These are phyloP conservation scores for Ptilodon capucinus DNA, from an alignment of 2,888 invertebrate species.

Conservation along the genomic window DNA sequence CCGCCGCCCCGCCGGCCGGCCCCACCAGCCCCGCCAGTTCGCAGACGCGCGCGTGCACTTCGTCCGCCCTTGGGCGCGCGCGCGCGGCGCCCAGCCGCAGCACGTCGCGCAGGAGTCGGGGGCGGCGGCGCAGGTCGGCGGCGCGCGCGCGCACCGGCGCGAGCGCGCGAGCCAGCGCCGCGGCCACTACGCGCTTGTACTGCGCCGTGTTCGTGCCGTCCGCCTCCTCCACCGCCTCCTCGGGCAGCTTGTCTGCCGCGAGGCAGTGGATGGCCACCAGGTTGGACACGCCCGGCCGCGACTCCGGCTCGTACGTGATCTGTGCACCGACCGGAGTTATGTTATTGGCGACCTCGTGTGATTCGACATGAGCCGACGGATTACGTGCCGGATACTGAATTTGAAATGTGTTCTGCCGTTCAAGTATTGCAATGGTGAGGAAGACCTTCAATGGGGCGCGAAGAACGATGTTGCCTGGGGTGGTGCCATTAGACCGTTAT, in stretches of 20 bases:
- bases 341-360: neutral
- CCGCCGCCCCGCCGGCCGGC: slow-evolving; percentile 5
- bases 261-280: slow-evolving; percentile 83
- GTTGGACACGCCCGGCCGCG: slow-evolving; percentile 92
- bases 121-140: slow-evolving; percentile 78
- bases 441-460: too few species aligned
- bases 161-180: slow-evolving; percentile 39
- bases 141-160: slow-evolving; percentile 44
- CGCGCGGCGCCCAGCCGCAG: slow-evolving; percentile 80
- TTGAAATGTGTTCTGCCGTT: too few species aligned
- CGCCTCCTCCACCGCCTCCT: slow-evolving; percentile 87
- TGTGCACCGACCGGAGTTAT: slow-evolving; percentile 25
- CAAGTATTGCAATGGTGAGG: too few species aligned
- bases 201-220: slow-evolving; percentile 87
- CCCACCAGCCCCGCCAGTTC: slow-evolving; percentile 68
- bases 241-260: slow-evolving; percentile 84
- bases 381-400: too few species aligned
- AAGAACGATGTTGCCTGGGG: too few species aligned
- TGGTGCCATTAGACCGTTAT: too few species aligned
- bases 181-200: slow-evolving; percentile 71
- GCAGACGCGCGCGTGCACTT: slow-evolving; percentile 82
- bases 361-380: neutral
- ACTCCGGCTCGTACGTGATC: slow-evolving; percentile 90
- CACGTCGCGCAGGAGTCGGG: slow-evolving; percentile 64
- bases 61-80: slow-evolving; percentile 84